Evolutionary conservation across 2,797 vertebrate species (phyloP), one percentile per base, ranked within the genome.

Genomic region (Morelia viridis): DNA sequence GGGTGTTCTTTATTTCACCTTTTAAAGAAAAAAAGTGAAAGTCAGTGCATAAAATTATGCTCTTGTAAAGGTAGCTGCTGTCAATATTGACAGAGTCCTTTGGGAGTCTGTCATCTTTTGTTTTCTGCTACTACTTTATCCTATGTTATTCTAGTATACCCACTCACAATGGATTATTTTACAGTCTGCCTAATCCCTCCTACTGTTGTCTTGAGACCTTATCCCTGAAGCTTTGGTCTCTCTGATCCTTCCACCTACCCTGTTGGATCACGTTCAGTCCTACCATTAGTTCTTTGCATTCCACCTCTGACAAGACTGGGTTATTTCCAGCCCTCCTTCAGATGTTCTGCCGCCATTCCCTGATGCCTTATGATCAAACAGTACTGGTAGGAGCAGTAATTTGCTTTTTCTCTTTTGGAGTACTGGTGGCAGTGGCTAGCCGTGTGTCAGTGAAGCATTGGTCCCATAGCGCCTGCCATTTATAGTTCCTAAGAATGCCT

Each of bases 31-130:
- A 94, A 26, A n/a, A 13, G 9, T 90, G 85, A 17, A 84, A 1
- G 0, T 93, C 87, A 31, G 5, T 53, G 93, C 60, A 92, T 93
- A 62, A 92, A 60, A 93, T 26, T 83, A 87, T n/a, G 28, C 41
- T 90, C 9, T 91, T 24, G 24, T 92, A 94, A 7, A 9, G 89
- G 11, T 10, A 13, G 12, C 92, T 58, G 1, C 68, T 90, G 6
- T 56, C 76, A 89, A 80, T 53, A 0, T 6, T 56, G 61, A 4
- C 61, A 92, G 91, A 76, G 89, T 71, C 0, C 9, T 26, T 22
- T 71, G 19, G 13, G 5, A 88, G 57, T 56, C 80, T 84, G n/a
- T 1, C 3, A 0, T 0, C 2, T 53, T 28, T 31, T 92, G 22
- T 4, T 17, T 0, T 46, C 1, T 41, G 12, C 0, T 56, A 83